A percentile compares a stretch with the other conserved stretches of the same genome.
These are phyloP conservation scores for Entomyzon cyanotis DNA, from an alignment of 2,113 vertebrate genomes.

Conservation along the genomic window DNA sequence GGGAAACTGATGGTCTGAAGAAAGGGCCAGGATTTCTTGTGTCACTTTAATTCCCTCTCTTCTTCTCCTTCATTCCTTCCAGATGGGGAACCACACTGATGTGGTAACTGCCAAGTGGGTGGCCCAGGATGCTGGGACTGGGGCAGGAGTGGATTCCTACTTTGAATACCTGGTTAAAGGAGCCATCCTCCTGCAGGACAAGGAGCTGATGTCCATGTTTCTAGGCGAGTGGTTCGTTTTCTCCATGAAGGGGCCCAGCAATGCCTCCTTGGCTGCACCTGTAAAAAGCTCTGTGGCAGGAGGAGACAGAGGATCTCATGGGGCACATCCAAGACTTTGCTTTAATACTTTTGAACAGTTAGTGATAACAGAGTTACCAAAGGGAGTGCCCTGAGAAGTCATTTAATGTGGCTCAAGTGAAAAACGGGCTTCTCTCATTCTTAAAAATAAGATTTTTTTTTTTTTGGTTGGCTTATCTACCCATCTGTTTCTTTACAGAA, in stretches of 20 bases:
- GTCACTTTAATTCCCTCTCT: neutral
- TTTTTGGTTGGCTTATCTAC: neutral
- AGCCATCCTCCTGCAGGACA: slow-evolving; percentile 92
- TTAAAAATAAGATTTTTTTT: neutral
- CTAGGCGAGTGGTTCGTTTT: slow-evolving; percentile 74
- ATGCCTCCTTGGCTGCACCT: neutral
- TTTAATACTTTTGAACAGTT: neutral
- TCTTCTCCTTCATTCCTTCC: neutral
- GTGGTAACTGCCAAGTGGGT: slow-evolving; percentile 94
- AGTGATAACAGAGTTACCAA: neutral
- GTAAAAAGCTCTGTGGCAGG: neutral
- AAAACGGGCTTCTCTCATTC: neutral
- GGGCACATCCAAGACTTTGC: neutral
- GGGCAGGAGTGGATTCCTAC: slow-evolving; percentile 95
- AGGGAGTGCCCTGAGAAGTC: neutral
- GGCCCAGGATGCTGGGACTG: slow-evolving; percentile 95
- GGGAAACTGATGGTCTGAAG: neutral
- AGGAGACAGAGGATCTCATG: neutral
- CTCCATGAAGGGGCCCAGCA: neutral
- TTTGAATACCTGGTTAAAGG: slow-evolving; percentile 98
- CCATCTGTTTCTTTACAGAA: slow-evolving; percentile 74
- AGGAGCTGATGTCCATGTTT: slow-evolving; percentile 92
- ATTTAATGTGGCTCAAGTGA: neutral
- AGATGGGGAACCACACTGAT: slow-evolving; percentile 98
- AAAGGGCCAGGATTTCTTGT: neutral